A percentile compares a stretch with the other conserved stretches of the same genome.
phyloP scores from a whole-genome alignment of 2,113 vertebrate genomes.

The Speoplatyrhinus poulsoni region DNA sequence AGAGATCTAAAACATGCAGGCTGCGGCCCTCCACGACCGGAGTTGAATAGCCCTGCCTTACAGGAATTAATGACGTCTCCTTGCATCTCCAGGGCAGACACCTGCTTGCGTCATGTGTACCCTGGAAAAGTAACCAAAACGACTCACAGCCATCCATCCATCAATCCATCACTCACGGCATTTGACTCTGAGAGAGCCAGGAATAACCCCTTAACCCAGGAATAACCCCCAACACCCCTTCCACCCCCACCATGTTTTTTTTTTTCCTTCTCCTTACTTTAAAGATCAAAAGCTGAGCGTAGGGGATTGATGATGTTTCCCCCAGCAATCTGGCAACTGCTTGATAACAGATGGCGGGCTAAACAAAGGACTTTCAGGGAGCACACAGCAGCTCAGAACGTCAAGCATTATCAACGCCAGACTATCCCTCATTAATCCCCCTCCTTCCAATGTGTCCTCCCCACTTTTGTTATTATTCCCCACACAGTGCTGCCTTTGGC shows the following conservation, averaged over 20 bases:
- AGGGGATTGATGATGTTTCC: conserved; percentile 46
- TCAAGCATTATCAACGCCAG: conserved; percentile 51
- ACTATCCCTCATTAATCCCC: conserved; percentile 48
- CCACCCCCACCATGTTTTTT: too few relatives aligned
- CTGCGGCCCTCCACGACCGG: too few relatives aligned
- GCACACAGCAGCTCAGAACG: conserved; percentile 39
- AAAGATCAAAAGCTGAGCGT: conserved; percentile 48
- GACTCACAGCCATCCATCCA: conserved; percentile 14
- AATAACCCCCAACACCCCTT: too few relatives aligned
- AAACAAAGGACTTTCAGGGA: conserved; percentile 62
- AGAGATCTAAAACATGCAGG: too few relatives aligned
- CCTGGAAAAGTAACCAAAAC: conserved; percentile 25
- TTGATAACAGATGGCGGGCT: conserved; percentile 60
- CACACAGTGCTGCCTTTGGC: conserved; percentile 19
- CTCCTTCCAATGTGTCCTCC: conserved; percentile 4
- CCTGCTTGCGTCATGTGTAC: too few relatives aligned
- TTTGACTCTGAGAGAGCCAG: conserved; percentile 17
- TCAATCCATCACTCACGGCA: conserved; percentile 25
- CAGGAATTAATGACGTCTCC: too few relatives aligned
- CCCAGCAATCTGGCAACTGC: conserved; percentile 53
- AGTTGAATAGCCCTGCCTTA: too few relatives aligned
- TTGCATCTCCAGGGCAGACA: too few relatives aligned
- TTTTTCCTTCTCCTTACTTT: conserved; percentile 29
- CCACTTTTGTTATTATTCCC: conserved; percentile 27
- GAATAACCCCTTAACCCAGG: conserved; percentile 7